Conservation (phyloP, 2,797 vertebrate genomes). For the Karalla daura region DNA sequence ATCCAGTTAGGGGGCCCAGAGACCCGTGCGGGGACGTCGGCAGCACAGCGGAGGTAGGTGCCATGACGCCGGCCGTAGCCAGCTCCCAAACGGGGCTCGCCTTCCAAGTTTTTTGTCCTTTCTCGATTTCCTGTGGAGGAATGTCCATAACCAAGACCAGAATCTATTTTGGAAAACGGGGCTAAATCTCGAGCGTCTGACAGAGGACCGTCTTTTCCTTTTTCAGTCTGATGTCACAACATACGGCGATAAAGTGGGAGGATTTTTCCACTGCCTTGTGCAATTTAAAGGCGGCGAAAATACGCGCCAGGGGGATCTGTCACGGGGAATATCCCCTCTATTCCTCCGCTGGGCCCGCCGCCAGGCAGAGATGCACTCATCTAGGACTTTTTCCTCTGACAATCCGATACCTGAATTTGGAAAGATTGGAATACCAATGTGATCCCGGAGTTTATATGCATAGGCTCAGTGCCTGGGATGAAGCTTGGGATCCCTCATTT, state of each 20-base stretch:
- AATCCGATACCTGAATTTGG: too few relatives aligned
- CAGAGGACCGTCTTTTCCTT: not conserved
- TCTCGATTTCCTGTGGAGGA: slow-evolving; percentile 20
- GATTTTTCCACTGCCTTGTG: slow-evolving; percentile 47
- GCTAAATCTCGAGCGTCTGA: not conserved
- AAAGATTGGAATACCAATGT: too few relatives aligned
- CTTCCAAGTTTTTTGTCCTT: too few relatives aligned
- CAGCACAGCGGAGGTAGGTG: slow-evolving; percentile 4
- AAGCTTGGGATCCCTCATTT: too few relatives aligned
- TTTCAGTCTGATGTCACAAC: slow-evolving; percentile 23
- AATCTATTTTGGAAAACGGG: not conserved
- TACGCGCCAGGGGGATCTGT: slow-evolving; percentile 6
- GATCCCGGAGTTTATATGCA: too few relatives aligned
- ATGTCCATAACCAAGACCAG: not conserved
- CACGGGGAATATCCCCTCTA: not conserved
- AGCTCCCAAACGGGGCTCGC: too few relatives aligned
- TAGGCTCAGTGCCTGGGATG: too few relatives aligned
- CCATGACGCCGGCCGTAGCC: slow-evolving; percentile 3
- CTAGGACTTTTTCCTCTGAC: too few relatives aligned
- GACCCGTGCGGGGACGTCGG: not conserved
- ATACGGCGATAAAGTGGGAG: slow-evolving; percentile 23
- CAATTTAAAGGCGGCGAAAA: slow-evolving; percentile 28
- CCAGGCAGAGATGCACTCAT: not conserved
- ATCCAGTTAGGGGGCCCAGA: slow-evolving; percentile 48
- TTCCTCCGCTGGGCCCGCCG: not conserved